Base-by-base conservation (phyloP, 2,113 vertebrate genomes). In the Ascaphus truei region DNA sequence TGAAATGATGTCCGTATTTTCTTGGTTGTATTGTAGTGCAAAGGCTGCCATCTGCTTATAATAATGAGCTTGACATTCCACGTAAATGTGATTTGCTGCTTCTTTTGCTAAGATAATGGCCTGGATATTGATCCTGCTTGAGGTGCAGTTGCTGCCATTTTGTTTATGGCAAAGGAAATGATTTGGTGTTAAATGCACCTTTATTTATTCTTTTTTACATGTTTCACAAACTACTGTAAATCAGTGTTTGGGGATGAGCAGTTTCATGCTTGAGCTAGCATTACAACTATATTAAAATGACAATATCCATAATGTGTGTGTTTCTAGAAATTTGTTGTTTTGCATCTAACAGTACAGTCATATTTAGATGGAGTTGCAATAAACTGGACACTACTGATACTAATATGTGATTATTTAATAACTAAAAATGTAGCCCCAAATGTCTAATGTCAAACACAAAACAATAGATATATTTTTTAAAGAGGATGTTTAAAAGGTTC, bases 41-140 rank as follows among this genome's bases (percentile, higher is more conserved):
- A 80, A 84, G 73, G 79, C 90, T 86, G 84, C 94, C 94, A 95
- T 95, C 93, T 96, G 94, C 91, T 94, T 92, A 91, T 92, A 92
- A 93, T 94, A 95, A 95, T 94, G 92, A 93, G 90, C 61, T 89
- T 93, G 92, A 94, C 93, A 93, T 88, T 85, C 90, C 90, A 85
- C 81, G 82, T 87, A 90, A 92, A 94, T 92, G 91, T 90, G 92
- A 93, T 93, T 95, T 94, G 88, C 90, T 85, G 86, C 83, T 83
- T 81, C 86, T 86, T 87, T 94, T 90, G 90, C 92, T 80, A 82
- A 85, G 90, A 89, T 93, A 94, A 95, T 94, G 89, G 89, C 81
- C 50, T 75, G 75, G 76, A 87, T 93, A 94, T 96, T 92, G 93
- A 95, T 94, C 92, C 90, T 92, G 89, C 90, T 89, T 87, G 87